Evolutionary conservation across 2,888 invertebrate species (phyloP).

Genomic region (Habroteleia sp.): DNA sequence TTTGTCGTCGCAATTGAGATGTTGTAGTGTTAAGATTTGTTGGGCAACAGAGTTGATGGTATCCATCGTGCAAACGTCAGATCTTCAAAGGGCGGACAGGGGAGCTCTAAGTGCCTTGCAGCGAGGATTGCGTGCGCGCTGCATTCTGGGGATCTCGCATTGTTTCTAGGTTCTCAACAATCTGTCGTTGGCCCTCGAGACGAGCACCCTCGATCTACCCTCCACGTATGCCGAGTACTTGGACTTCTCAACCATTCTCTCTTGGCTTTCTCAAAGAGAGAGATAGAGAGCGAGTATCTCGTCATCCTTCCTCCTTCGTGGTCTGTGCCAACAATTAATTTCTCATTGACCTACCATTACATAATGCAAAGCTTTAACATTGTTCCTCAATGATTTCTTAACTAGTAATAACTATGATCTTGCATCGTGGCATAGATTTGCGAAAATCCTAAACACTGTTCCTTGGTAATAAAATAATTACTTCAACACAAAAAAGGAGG

Average conservation of each 20-base stretch:
- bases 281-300: constrained; percentile 19
- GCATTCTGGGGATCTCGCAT: constrained; percentile 67
- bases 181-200: constrained; percentile 78
- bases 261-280: constrained; percentile 47
- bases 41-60: constrained; percentile 53
- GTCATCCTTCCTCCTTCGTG: constrained; percentile 67
- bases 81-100: constrained; percentile 47
- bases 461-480: no score
- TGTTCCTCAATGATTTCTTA: constrained; percentile 23
- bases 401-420: no score
- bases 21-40: constrained; percentile 55
- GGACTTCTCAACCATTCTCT: constrained; percentile 75
- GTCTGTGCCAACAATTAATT: constrained; percentile 75
- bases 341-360: constrained; percentile 74
- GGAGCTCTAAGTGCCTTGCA: constrained; percentile 62
- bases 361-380: constrained; percentile 33
- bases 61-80: constrained; percentile 46
- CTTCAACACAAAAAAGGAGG: no score
- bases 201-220: constrained; percentile 75
- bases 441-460: no score
- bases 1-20: constrained; percentile 26
- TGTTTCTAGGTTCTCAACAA: constrained; percentile 72
- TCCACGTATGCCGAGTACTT: constrained; percentile 72
- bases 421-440: no score
- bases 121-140: constrained; percentile 59